These are phyloP conservation scores for Porites australiensis DNA, from an alignment of 64 coral and sea anemone species.

Conservation along the genomic window DNA sequence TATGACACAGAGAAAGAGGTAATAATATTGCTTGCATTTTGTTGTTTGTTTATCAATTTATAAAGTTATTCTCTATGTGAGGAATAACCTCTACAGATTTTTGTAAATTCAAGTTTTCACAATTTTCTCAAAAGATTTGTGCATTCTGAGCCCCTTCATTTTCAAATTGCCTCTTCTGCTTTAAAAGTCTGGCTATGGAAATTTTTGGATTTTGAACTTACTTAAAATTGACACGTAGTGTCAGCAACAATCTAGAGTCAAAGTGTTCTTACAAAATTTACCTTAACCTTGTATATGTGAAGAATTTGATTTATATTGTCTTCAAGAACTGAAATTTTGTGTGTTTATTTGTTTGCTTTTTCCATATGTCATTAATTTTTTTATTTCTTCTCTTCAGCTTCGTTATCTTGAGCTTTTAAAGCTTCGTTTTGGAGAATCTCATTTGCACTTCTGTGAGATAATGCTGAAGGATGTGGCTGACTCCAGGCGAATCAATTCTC, in stretches of 20 bases:
- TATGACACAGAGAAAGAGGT: slow-evolving; percentile 99
- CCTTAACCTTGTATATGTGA: neutral
- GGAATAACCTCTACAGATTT: too few species aligned
- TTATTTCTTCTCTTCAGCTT: slow-evolving; percentile 61
- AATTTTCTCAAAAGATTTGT: too few species aligned
- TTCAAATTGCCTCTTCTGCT: too few species aligned
- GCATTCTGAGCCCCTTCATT: too few species aligned
- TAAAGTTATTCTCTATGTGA: too few species aligned
- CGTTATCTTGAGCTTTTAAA: slow-evolving; percentile 97
- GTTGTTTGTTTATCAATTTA: neutral
- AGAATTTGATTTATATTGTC: neutral
- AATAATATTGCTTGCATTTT: neutral
- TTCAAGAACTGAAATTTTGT: too few species aligned
- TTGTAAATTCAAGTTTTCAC: too few species aligned
- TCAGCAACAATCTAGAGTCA: too few species aligned
- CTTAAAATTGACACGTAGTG: too few species aligned
- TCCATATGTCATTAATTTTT: neutral
- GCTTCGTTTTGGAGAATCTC: slow-evolving; percentile 97
- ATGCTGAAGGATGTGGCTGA: slow-evolving; percentile 99
- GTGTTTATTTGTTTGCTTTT: neutral
- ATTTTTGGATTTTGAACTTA: too few species aligned
- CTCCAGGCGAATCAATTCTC: slow-evolving; percentile 90
- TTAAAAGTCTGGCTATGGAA: too few species aligned
- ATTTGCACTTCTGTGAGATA: slow-evolving; percentile 98
- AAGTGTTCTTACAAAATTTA: neutral